phyloP scores from a whole-genome alignment of 2,797 vertebrate species.

The Myotis findleyi region DNA sequence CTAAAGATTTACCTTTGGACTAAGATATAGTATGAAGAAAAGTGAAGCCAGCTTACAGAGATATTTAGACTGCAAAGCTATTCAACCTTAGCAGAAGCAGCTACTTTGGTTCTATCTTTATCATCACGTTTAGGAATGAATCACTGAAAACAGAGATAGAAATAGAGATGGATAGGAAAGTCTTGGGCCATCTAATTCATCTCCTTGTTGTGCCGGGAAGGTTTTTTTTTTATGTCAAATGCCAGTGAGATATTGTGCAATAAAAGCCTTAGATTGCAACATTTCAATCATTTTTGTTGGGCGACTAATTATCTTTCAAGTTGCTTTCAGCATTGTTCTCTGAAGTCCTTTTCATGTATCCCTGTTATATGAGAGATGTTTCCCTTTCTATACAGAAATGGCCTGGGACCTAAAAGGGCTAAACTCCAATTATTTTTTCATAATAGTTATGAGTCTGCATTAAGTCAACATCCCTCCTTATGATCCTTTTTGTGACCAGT shows the following conservation, averaged over 20 bases:
- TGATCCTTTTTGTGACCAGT: conserved; percentile 31
- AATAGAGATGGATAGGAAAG: conserved; percentile 43
- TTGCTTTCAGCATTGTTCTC: conserved; percentile 51
- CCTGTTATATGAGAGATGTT: background rate
- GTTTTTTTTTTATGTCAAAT: conserved; percentile 29
- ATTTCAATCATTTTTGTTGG: conserved; percentile 62
- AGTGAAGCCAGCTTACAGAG: conserved; percentile 39
- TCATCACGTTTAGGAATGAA: conserved; percentile 25
- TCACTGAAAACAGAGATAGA: conserved; percentile 58
- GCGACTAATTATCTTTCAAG: conserved; percentile 54
- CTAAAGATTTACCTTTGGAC: conserved; percentile 23
- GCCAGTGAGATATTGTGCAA: conserved; percentile 41
- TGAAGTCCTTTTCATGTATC: background rate
- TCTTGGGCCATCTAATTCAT: conserved; percentile 35
- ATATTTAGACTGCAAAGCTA: conserved; percentile 72
- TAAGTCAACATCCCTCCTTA: background rate
- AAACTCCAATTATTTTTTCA: background rate
- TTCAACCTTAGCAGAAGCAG: conserved; percentile 64
- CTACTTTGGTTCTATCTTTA: conserved; percentile 64
- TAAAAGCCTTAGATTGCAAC: conserved; percentile 57
- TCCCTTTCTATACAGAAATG: conserved; percentile 32
- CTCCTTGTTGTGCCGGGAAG: conserved; percentile 14
- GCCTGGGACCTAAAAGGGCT: background rate
- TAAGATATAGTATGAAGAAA: conserved; percentile 63
- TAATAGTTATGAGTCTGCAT: background rate